phyloP scores from a whole-genome alignment of 1,140 invertebrate species.

The Trachymyrmex cornetzi region DNA sequence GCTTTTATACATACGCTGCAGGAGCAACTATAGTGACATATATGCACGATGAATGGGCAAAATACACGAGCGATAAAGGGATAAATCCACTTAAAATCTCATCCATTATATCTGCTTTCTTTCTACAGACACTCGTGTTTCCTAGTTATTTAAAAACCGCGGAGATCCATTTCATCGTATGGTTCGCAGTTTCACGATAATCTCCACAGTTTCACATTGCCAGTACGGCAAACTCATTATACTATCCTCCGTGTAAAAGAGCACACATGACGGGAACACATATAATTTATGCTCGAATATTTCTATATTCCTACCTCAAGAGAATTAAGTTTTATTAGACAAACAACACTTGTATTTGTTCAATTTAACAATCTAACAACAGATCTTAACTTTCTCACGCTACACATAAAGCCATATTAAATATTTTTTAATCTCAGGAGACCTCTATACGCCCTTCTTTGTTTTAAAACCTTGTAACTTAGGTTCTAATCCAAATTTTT shows the following conservation, averaged over 20 bases:
- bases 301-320: neutral
- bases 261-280: neutral
- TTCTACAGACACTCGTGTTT: conserved; percentile 19
- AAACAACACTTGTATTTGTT: neutral
- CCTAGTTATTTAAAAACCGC: conserved; percentile 47
- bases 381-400: neutral
- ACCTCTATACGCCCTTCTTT: too few relatives aligned
- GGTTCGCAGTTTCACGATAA: conserved; percentile 6
- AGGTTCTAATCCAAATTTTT: too few relatives aligned
- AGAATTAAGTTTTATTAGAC: conserved; percentile 2
- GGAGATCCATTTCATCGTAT: conserved; percentile 7
- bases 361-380: conserved; percentile 25
- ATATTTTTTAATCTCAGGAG: neutral
- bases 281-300: neutral
- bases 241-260: neutral
- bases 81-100: conserved; percentile 57
- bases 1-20: neutral
- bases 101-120: conserved; percentile 47
- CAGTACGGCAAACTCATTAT: conserved; percentile 19
- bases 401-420: neutral
- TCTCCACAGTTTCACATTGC: conserved; percentile 21
- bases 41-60: conserved; percentile 39
- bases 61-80: conserved; percentile 32
- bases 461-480: too few relatives aligned
- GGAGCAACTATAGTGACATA: neutral